Base-by-base conservation (phyloP, 1,140 invertebrate species). In the Drosophila simulans region DNA sequence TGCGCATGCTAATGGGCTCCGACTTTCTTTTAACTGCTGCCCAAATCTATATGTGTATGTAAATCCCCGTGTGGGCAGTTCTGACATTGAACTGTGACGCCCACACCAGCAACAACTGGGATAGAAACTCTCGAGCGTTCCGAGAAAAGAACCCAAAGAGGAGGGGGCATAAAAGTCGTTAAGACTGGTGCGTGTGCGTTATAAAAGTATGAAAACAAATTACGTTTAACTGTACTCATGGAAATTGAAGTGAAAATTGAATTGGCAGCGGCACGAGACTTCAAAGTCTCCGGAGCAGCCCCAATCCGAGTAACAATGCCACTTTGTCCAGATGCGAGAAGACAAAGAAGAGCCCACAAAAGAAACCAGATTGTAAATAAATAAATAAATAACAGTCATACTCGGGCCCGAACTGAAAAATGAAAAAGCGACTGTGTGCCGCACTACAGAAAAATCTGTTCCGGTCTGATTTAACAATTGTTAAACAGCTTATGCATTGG, bases 401-500 rank as follows among this genome's bases (percentile, higher is more conserved):
- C 20, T 39, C 20, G n/a, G 31, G 35, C 54, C 53, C 22, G 15
- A 59, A 39, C 11, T 5, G 43, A 22, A 60, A 53, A 55, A 46
- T 31, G 48, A 62, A 53, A 49, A 49, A 42, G 56, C 49, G 71
- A 49, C 56, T 49, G 45, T 51, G 20, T 43, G 66, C 63, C 53
- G 48, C 46, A 43, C 48, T 62, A 65, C 62, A 64, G 71, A 62
- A 84, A 85, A 86, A 85, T 71, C 42, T 89, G 84, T 89, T 89
- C 84, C 84, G 84, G 84, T 89, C 84, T 89, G 84, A 89, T 89
- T 89, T 89, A 89, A 89, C 84, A 89, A 89, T 89, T 84, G 84
- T 74, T 89, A 89, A 89, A 84, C 65, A 74, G 84, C 83, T 89
- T 89, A 83, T 76, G 72, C 81, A 83, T 83, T 83, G 65, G 76